These are phyloP conservation scores for Drosophila murphyi DNA, from an alignment of 1,140 invertebrate species.

Conservation along the genomic window DNA sequence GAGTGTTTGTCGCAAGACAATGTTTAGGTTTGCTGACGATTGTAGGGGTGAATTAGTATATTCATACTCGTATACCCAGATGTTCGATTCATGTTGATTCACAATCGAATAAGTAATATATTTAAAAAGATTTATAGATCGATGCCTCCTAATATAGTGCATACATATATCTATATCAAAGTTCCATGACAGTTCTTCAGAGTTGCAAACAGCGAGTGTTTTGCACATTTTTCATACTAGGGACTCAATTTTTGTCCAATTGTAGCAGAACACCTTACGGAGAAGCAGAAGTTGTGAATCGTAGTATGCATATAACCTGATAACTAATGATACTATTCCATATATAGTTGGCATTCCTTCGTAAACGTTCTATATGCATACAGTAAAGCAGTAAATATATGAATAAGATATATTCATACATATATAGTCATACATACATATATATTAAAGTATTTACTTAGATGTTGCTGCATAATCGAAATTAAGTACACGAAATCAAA, in stretches of 20 bases:
- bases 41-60: neutral
- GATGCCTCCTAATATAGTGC: neutral
- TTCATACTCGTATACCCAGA: constrained; percentile 18
- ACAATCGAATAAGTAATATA: neutral
- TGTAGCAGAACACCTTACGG: neutral
- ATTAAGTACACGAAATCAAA: constrained; percentile 32
- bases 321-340: constrained; percentile 6
- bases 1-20: neutral
- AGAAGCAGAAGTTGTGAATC: constrained; percentile 41
- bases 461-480: constrained; percentile 7
- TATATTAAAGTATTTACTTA: constrained; percentile 11
- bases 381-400: neutral
- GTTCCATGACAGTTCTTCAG: constrained; percentile 1
- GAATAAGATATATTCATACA: neutral
- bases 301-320: constrained; percentile 16
- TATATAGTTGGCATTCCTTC: constrained; percentile 16
- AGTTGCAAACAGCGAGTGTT: neutral
- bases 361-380: constrained; percentile 1
- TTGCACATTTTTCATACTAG: neutral
- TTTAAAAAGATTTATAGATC: neutral
- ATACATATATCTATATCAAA: constrained; percentile 2
- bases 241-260: constrained; percentile 12
- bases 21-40: constrained; percentile 20
- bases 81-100: constrained; percentile 30
- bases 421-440: neutral